Evolutionary conservation across 2,797 vertebrate genomes (phyloP).

Genomic region (Rhinella marina): DNA sequence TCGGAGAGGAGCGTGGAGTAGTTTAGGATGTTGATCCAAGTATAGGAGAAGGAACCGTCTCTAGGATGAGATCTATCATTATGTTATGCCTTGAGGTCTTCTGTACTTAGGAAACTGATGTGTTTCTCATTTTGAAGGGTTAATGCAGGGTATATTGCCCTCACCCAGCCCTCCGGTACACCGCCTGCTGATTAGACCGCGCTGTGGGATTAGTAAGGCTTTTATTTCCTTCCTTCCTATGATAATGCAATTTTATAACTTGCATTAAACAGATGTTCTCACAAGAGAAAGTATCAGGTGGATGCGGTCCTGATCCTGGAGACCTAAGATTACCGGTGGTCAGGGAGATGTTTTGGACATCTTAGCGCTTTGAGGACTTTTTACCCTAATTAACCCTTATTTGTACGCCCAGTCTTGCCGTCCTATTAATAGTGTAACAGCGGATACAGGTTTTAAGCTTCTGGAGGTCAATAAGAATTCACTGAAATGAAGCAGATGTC

Average conservation of each 20-base stretch:
- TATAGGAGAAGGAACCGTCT: neutral
- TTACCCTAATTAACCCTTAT: neutral
- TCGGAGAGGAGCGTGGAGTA: neutral
- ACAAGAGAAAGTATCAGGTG: neutral
- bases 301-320: neutral
- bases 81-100: neutral
- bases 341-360: neutral
- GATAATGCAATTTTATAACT: constrained; percentile 46
- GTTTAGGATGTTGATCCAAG: neutral
- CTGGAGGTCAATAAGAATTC: neutral
- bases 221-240: constrained; percentile 45
- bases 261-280: constrained; percentile 38
- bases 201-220: constrained; percentile 32
- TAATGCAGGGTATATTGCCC: neutral
- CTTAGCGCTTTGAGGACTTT: neutral
- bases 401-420: neutral
- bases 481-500: neutral
- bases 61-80: neutral
- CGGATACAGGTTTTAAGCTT: too few relatives aligned
- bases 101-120: neutral
- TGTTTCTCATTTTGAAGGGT: neutral
- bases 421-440: neutral
- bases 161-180: neutral
- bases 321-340: neutral
- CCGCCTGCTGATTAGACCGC: constrained; percentile 11